Evolutionary conservation across 30 jellyfish, hydroid and myxozoan genomes (phyloP).

Genomic region (Hydractinia echinata): DNA sequence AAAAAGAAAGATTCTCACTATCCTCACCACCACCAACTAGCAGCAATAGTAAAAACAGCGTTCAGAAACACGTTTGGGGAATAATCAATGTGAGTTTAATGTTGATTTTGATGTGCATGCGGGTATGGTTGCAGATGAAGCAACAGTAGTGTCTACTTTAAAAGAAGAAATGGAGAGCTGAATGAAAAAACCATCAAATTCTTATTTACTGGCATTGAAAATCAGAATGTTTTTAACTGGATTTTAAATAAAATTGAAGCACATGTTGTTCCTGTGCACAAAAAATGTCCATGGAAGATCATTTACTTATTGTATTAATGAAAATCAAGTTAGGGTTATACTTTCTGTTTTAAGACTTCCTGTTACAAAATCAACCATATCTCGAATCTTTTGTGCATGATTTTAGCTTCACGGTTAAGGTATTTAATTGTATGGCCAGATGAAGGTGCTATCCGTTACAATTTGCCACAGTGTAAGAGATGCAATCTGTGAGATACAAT

Average conservation of each 20-base stretch:
- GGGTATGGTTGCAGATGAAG: not conserved
- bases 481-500: no score
- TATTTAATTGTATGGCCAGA: slow-evolving; percentile 15
- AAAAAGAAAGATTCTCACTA: not conserved
- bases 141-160: not conserved
- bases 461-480: no score
- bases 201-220: slow-evolving; percentile 37
- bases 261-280: not conserved
- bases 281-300: slow-evolving; percentile 25
- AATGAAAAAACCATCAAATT: no score
- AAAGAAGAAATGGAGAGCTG: not conserved
- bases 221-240: slow-evolving; percentile 11
- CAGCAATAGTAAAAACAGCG: not conserved
- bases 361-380: slow-evolving; percentile 16
- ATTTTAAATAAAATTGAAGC: slow-evolving; percentile 17
- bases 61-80: not conserved
- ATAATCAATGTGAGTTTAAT: not conserved
- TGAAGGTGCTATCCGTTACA: no score
- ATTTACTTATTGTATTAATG: slow-evolving; percentile 33
- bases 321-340: slow-evolving; percentile 32
- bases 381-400: slow-evolving; percentile 36
- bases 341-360: slow-evolving; percentile 33
- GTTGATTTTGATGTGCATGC: not conserved
- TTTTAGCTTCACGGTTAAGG: not conserved
- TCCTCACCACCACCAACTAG: no score